phyloP scores from a whole-genome alignment of 2,888 invertebrate species.

The Neoaliturus tenellus region DNA sequence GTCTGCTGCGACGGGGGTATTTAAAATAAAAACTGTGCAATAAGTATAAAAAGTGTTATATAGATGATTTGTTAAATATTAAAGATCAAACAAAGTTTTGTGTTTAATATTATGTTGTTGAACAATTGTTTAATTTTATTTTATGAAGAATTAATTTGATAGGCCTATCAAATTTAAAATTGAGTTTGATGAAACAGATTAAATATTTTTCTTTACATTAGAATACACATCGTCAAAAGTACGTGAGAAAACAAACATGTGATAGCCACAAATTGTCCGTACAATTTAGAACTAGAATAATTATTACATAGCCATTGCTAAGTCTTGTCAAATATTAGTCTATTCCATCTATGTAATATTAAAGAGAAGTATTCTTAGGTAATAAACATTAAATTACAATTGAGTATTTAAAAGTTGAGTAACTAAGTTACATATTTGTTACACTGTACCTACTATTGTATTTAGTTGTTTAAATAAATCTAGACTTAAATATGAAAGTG shows the following conservation, averaged over 20 bases:
- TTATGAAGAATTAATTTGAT: too few relatives aligned
- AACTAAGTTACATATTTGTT: slow-evolving; percentile 32
- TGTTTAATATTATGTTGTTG: too few relatives aligned
- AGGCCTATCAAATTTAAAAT: too few relatives aligned
- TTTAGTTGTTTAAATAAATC: slow-evolving; percentile 25
- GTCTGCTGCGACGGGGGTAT: too few relatives aligned
- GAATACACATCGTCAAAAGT: too few relatives aligned
- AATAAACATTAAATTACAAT: slow-evolving; percentile 7
- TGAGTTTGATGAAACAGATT: too few relatives aligned
- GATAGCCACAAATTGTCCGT: slow-evolving; percentile 7
- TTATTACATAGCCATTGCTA: slow-evolving; percentile 20
- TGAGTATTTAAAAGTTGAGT: slow-evolving; percentile 26
- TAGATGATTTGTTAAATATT: too few relatives aligned
- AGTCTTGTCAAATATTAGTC: slow-evolving; percentile 41
- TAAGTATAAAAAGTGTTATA: too few relatives aligned
- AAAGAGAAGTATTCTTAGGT: slow-evolving; percentile 38
- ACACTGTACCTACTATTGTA: slow-evolving; percentile 36
- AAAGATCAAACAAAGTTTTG: too few relatives aligned
- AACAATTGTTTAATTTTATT: too few relatives aligned
- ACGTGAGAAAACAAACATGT: not conserved
- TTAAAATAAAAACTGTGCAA: too few relatives aligned
- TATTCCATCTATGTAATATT: slow-evolving; percentile 39
- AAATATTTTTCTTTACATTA: too few relatives aligned
- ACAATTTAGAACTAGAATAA: slow-evolving; percentile 1
- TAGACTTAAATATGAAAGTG: slow-evolving; percentile 28